Evolutionary conservation across 2,113 vertebrate species (phyloP).

Genomic region (Dromiciops gliroides): DNA sequence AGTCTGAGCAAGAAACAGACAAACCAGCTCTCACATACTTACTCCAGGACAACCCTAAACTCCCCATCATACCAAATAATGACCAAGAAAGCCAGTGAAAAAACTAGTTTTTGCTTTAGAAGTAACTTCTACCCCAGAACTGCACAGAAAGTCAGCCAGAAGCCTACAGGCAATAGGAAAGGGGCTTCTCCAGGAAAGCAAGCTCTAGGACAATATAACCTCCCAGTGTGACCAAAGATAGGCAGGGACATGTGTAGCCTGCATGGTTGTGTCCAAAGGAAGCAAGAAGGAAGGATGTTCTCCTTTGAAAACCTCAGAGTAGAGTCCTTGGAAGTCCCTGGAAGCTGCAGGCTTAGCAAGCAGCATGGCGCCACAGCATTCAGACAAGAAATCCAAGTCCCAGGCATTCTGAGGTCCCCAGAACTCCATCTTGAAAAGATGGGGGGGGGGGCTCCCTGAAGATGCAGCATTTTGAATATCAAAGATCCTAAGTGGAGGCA

Average conservation of each 20-base stretch:
- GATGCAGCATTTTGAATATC: not conserved
- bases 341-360: not conserved
- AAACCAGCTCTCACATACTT: not conserved
- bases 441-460: not conserved
- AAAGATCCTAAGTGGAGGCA: not conserved
- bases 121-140: too few species aligned
- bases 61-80: not conserved
- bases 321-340: not conserved
- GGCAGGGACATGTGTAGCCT: not conserved
- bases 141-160: not conserved
- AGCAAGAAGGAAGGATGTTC: not conserved
- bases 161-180: not conserved
- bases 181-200: not conserved
- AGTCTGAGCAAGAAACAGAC: not conserved
- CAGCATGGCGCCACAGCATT: not conserved
- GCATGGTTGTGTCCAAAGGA: not conserved
- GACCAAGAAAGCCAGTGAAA: not conserved
- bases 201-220: not conserved
- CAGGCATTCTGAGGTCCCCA: not conserved
- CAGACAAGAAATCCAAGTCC: not conserved
- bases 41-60: not conserved
- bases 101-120: not conserved
- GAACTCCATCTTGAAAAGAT: not conserved
- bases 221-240: not conserved
- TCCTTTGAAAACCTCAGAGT: not conserved